Evolutionary conservation across 1,140 invertebrate genomes (phyloP), one percentile per base, ranked within the genome.

Genomic region (Dendrolimus kikuchii): DNA sequence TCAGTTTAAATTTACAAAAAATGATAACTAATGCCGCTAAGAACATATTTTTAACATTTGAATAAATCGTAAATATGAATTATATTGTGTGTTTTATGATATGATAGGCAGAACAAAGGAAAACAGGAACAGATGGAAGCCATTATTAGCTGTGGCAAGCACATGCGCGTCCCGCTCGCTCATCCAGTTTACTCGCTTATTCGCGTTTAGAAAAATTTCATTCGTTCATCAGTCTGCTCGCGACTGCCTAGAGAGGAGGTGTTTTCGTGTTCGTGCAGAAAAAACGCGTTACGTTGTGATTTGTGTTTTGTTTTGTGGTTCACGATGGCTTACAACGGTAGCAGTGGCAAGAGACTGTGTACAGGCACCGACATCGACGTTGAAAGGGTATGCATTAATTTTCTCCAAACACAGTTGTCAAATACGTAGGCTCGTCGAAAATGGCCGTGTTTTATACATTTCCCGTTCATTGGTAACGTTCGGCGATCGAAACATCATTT

Each of bases 291-390:
- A 74, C 74, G 74, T 77, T 83, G 85, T 84, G 81, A 77, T 85
- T 83, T 82, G 79, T 83, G 78, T 82, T 86, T 78, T 81, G 77
- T 84, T 80, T 82, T 78, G 77, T 84, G 73, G 74, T 86, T 66
- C 76, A 88, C 70, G 70, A 88, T 88, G 85, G 83, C 85, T 83
- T 88, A 86, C 78, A 88, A 86, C 82, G 85, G 85, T 69, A 84
- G 80, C 86, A 72, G 82, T 83, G 81, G 80, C 71, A 88, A 88
- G 67, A 86, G 83, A 86, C 77, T 88, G 66, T 86, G 86, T 68
- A 77, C 82, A 53, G 81, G 82, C 47, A 82, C 75, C 49, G 86
- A 88, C 59, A 65, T 86, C 51, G 83, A 88, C 61, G 83, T 86
- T 38, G 85, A 88, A 77, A 78, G 85, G 79, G 85, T 88, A 58